Base-by-base conservation (phyloP, 1,140 invertebrate genomes). In the Atta cephalotes region DNA sequence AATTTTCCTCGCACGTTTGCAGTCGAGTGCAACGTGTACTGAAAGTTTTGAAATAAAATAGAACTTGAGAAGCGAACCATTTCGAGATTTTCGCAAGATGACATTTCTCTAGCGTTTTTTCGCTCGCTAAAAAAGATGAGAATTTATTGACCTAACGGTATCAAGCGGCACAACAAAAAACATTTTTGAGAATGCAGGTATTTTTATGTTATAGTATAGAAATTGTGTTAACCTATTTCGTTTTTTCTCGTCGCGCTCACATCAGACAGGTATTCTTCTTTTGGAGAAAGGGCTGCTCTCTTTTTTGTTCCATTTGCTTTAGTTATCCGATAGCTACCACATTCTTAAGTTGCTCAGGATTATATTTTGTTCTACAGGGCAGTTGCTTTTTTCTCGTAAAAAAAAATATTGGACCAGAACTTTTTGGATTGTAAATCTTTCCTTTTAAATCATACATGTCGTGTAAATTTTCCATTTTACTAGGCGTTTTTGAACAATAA, bases 101-200 rank as follows among this genome's bases (percentile, higher is more conserved):
- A 81, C 76, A 45, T 82, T 81, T 51, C 56, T 56, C 66, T 58
- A 39, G 6, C 35, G 80, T 58, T 45, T 45, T 45, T 45, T 45
- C 9, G 39, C 10, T 70, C 28, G 28, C 12, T 12, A 65, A 80
- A 35, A 51, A 35, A 63, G 49, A 12, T 9, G 35, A 89, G 66
- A 49, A 78, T 89, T 90, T 56, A 65, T 51, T 65, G 92, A 93
- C 92, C 92, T 94, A 95, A 94, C 94, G 93, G 94, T 84, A 94
- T 94, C 89, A 88, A 92, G 79, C 86, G 60, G 66, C 78, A 85
- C 85, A 76, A 86, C 60, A 49, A 60, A 49, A 82, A 72, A 70
- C 39, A 79, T 49, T 78, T 82, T 85, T 21, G 9, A 66, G 60
- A 76, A 80, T 86, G 58, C 89, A 91, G 90, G 86, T 87, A 91